phyloP scores from a whole-genome alignment of 1,140 invertebrate species.

The Macrosteles quadrilineatus region DNA sequence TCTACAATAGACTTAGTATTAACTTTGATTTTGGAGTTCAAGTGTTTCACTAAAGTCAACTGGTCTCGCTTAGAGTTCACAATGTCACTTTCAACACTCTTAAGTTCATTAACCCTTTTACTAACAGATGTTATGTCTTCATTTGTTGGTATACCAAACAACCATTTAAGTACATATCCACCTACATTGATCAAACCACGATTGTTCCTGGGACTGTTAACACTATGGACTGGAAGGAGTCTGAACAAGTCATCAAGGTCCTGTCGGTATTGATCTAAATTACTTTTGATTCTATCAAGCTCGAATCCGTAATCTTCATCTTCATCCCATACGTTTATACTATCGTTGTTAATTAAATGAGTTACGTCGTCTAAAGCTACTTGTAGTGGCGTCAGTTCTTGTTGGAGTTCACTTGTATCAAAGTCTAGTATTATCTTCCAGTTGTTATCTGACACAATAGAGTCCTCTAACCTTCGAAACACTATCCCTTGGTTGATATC shows the following conservation, averaged over 20 bases:
- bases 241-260: neutral
- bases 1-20: neutral
- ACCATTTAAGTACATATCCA: neutral
- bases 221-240: neutral
- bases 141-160: constrained; percentile 2
- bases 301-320: neutral
- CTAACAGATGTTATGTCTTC: neutral
- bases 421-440: neutral
- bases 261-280: neutral
- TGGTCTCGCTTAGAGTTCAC: neutral
- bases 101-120: neutral
- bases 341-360: neutral
- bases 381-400: neutral
- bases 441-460: neutral
- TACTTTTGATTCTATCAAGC: neutral
- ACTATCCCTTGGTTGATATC: neutral
- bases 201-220: neutral
- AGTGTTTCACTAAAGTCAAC: neutral
- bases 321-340: neutral
- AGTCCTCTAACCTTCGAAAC: neutral
- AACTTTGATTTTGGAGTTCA: neutral
- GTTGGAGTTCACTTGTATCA: neutral
- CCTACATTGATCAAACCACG: neutral
- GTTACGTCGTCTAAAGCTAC: neutral
- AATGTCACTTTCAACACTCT: neutral